Evolutionary conservation across 2,797 vertebrate genomes (phyloP), one percentile per base, ranked within the genome.

Genomic region (Girardinus metallicus): DNA sequence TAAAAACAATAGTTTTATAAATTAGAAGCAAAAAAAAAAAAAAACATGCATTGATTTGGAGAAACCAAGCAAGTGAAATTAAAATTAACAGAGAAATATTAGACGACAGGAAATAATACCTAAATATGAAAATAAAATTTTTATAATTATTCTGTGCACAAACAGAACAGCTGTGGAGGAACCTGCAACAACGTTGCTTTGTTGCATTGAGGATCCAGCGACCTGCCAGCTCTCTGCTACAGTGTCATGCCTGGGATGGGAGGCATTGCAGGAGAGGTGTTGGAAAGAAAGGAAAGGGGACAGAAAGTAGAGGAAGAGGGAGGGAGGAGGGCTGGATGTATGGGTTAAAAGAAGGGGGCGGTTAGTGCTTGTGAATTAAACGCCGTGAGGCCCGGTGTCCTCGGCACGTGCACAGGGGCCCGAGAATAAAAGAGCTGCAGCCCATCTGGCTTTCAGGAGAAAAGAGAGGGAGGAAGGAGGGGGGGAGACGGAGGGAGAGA

Each of bases 351-450:
- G 85, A 87, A 90, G 88, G 90, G 87, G 92, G 93, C 68, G 83
- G 85, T 88, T 80, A 81, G 86, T 91, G 88, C 89, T 85, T 74
- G 90, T 94, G 92, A 95, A 96, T 96, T 89, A 95, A 94, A 94
- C 84, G 90, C 93, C 86, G 90, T 87, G 89, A 94, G 94, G 93
- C 93, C 94, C 92, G 71, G 91, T 93, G 93, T 95, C 93, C 92
- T 91, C 92, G 94, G 94, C 95, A 96, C 95, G 95, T 95, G 95
- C 92, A 91, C 86, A 75, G 79, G 93, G 92, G 89, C 93, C 75
- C 81, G 0, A 76, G 73, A 91, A 95, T 89, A 92, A 95, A 93
- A 93, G 90, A 88, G 79, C 88, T 77, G 76, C n/a, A 80, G 90
- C 91, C 94, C 94, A 95, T 95, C 95, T 95, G 94, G 93, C 92